Base-by-base conservation (phyloP, 2,888 invertebrate genomes). In the Folsomia manolachei region DNA sequence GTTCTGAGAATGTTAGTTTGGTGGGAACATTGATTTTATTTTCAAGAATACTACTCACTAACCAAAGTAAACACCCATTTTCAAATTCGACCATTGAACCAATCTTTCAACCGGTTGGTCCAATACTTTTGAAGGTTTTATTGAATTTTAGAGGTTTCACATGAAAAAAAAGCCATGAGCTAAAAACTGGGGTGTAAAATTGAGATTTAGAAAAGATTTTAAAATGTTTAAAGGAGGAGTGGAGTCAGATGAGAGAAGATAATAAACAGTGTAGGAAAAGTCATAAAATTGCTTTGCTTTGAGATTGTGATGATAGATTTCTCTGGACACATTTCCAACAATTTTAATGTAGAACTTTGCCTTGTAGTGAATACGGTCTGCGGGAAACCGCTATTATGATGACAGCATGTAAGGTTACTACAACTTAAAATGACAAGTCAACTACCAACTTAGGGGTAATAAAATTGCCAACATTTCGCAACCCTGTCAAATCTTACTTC, bases 391-490 rank as follows among this genome's bases (percentile, higher is more conserved):
- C 75, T 74, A 69, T 68, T 53, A 61, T 73, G 70, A 67, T 27
- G 70, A 71, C 66, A 70, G 66, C 4, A 66, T 39, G n/a, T 21
- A 60, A 39, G 27, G 27, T 53, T 51, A 25, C 7, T 2, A 67
- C 27, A 27, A 39, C 7, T 14, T 9, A 64, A 14, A 26, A 27
- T 70, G 70, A 70, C 70, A 70, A 63, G 70, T 70, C 70, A 70
- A 62, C 61, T 62, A 71, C 63, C 21, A 24, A 66, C 61, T 71
- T 70, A 76, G 71, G 73, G 75, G 75, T 75, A 75, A 75, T 78
- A 78, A 78, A 78, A 73, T 78, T 70, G 73, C 78, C 70, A 72
- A 75, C 76, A 78, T 78, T 78, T 78, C 78, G 78, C 78, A 78
- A 78, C 76, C 39, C 39, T 39, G 61, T 64, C 61, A 72, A 72